These are phyloP conservation scores for Eulemur rubriventer DNA, from an alignment of 2,797 vertebrate genomes.

Conservation along the genomic window DNA sequence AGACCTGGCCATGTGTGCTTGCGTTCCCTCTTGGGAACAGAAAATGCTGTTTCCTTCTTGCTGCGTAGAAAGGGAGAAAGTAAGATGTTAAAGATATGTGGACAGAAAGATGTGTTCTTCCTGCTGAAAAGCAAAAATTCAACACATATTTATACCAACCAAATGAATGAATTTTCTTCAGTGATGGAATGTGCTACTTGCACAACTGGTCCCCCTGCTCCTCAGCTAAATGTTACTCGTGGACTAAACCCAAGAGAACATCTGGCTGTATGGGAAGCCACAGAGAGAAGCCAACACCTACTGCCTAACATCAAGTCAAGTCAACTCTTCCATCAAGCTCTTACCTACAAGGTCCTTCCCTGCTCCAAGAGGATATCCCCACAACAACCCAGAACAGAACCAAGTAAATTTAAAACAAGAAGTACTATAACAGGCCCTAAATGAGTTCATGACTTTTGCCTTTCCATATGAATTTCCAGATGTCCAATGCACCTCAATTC, in stretches of 20 bases:
- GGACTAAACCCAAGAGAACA: not conserved
- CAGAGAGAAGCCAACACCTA: not conserved
- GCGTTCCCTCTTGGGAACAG: not conserved
- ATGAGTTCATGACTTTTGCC: not conserved
- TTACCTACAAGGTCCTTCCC: not conserved
- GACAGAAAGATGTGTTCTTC: not conserved
- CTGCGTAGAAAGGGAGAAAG: not conserved
- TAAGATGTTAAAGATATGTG: not conserved
- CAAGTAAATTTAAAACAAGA: constrained; percentile 1
- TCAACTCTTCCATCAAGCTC: not conserved
- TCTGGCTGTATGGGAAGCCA: not conserved
- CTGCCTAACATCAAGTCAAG: constrained; percentile 13
- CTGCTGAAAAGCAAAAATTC: not conserved
- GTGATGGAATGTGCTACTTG: not conserved
- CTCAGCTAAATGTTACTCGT: not conserved
- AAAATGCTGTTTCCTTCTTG: not conserved
- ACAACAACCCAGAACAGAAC: not conserved
- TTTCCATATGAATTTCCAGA: not conserved
- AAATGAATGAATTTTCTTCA: not conserved
- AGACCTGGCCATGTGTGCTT: not conserved
- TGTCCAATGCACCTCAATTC: not conserved
- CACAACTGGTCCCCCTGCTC: not conserved
- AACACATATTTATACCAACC: not conserved
- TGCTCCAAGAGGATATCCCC: not conserved
- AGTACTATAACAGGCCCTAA: not conserved